phyloP scores from a whole-genome alignment of 2,113 vertebrate species.

The Oenanthe oenanthe region DNA sequence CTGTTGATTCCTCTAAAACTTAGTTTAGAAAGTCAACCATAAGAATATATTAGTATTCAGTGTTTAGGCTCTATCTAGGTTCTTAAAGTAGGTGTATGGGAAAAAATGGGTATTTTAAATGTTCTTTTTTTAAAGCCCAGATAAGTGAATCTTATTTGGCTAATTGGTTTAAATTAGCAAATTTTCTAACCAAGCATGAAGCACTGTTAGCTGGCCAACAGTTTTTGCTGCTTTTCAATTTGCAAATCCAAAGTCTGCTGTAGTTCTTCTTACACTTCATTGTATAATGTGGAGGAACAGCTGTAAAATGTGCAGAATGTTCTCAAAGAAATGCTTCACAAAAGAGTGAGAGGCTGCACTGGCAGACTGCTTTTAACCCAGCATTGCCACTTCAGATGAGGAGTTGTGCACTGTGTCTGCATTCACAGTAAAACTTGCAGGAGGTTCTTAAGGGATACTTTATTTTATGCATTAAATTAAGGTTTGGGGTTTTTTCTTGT shows the following conservation, averaged over 20 bases:
- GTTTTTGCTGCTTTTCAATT: slow-evolving; percentile 64
- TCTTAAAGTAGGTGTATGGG: background rate
- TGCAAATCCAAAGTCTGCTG: slow-evolving; percentile 65
- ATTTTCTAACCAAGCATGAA: slow-evolving; percentile 67
- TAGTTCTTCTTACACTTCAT: slow-evolving; percentile 62
- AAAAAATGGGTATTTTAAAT: background rate
- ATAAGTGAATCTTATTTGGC: slow-evolving; percentile 48
- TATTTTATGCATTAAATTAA: slow-evolving; percentile 7
- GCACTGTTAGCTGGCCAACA: slow-evolving; percentile 53
- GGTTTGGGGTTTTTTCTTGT: background rate
- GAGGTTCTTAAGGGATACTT: slow-evolving; percentile 5
- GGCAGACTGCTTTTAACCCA: slow-evolving; percentile 61
- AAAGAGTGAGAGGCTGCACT: slow-evolving; percentile 48
- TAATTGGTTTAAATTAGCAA: slow-evolving; percentile 71
- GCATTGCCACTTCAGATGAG: slow-evolving; percentile 44
- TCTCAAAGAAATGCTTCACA: slow-evolving; percentile 56
- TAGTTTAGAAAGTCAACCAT: background rate
- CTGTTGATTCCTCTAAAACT: background rate
- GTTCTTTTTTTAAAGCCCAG: background rate
- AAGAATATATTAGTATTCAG: background rate
- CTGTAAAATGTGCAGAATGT: slow-evolving; percentile 72
- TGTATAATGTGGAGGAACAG: slow-evolving; percentile 68
- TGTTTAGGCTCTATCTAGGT: background rate
- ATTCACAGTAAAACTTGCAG: slow-evolving; percentile 42
- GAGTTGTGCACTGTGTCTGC: background rate